These are phyloP conservation scores for Semnornis frantzii DNA, from an alignment of 2,113 vertebrate species.

Conservation along the genomic window DNA sequence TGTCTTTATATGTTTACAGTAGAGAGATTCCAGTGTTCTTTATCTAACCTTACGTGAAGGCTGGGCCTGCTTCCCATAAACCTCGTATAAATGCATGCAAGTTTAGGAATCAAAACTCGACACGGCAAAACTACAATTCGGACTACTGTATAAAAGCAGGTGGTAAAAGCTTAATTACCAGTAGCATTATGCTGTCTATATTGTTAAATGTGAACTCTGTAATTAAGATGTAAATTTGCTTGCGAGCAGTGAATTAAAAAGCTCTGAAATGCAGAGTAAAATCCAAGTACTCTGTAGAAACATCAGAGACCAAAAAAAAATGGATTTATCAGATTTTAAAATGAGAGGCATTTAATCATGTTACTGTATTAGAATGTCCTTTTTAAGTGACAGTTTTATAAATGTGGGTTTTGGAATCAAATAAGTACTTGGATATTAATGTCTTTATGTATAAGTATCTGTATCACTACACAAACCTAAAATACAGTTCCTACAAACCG, in stretches of 20 bases:
- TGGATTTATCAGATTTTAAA: constrained; percentile 51
- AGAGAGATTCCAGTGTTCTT: background rate
- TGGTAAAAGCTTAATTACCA: constrained; percentile 81
- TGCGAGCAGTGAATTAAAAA: constrained; percentile 77
- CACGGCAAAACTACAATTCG: constrained; percentile 49
- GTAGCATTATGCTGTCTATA: constrained; percentile 79
- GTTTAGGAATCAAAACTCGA: constrained; percentile 49
- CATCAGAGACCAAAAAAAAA: background rate
- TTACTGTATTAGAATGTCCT: constrained; percentile 45
- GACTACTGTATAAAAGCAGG: constrained; percentile 74
- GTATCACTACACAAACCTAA: constrained; percentile 35
- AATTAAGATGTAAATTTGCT: constrained; percentile 84
- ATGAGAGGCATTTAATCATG: constrained; percentile 45
- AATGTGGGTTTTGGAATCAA: constrained; percentile 30
- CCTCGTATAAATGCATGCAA: constrained; percentile 21
- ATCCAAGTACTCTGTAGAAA: constrained; percentile 62
- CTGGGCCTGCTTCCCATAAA: constrained; percentile 29
- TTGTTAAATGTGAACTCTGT: constrained; percentile 81
- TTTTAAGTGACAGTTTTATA: constrained; percentile 44
- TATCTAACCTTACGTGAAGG: constrained; percentile 30
- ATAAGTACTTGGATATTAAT: constrained; percentile 19
- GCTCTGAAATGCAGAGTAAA: constrained; percentile 71
- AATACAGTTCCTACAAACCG: constrained; percentile 10
- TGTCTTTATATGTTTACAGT: constrained; percentile 19
- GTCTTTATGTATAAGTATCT: background rate